Evolutionary conservation across 1,140 invertebrate genomes (phyloP), one percentile per base, ranked within the genome.

Genomic region (Drosophila ohnishii): DNA sequence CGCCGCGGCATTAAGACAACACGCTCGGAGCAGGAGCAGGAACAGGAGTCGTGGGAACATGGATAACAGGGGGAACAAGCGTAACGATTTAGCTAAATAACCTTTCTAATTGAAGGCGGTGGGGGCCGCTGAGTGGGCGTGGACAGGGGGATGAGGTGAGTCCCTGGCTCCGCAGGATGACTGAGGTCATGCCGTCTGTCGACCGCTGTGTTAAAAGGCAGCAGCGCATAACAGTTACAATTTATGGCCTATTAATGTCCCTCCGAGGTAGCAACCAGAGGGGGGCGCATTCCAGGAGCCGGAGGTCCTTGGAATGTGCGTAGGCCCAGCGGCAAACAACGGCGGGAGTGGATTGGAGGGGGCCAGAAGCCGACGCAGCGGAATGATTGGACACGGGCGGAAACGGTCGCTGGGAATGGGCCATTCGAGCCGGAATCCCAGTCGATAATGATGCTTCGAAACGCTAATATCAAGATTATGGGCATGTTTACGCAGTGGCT

Each of bases 161-260:
- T 56, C 40, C 47, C 40, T 40, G 14, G 35, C 59, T 42, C 39
- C 16, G 37, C 37, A 25, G 50, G 34, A 57, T 45, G 30, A 35
- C 74, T 80, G 72, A 67, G 61, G 66, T 80, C 64, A 80, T 75
- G 84, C 77, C 77, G 67, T 72, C 81, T 88, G 79, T 65, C 83
- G 78, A 82, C 79, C 45, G 76, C 84, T 89, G 74, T 48, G 80
- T 75, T 88, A 88, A 88, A 88, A 88, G 84, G 80, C 84, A 88
- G 70, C 77, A 80, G 73, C 84, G 85, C 84, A 88, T 88, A 88
- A 88, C 84, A 84, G 84, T 88, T 84, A 88, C 85, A 88, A 88
- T 88, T 88, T 88, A 88, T 89, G 84, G 84, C 80, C 84, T 88
- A 88, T 88, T 88, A 88, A 88, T 88, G 84, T 78, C 66, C 66